phyloP scores from a whole-genome alignment of 30 jellyfish, hydroid and myxozoan species.

The Phacellophora camtschatica region DNA sequence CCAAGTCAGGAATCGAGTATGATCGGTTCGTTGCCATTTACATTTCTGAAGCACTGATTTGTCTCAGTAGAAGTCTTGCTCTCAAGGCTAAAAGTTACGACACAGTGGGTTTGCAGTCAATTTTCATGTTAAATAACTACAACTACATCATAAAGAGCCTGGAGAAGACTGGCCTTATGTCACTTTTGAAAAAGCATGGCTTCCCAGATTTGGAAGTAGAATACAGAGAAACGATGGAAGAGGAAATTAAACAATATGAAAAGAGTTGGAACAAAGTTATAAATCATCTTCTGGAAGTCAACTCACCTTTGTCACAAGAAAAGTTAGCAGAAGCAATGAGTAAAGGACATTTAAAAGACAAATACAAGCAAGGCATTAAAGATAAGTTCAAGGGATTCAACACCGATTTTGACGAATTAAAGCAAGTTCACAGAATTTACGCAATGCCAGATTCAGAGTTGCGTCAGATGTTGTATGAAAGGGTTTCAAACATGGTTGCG shows the following conservation, averaged over 20 bases:
- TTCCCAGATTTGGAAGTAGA: slow-evolving; percentile 71
- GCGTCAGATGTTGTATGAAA: slow-evolving; percentile 51
- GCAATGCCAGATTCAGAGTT: slow-evolving; percentile 87
- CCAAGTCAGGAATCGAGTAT: slow-evolving; percentile 6
- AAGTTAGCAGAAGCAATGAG: slow-evolving; percentile 80
- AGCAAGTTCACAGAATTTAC: slow-evolving; percentile 81
- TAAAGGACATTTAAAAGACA: slow-evolving; percentile 90
- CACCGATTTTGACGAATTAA: slow-evolving; percentile 89
- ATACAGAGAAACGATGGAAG: slow-evolving; percentile 81
- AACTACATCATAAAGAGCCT: slow-evolving; percentile 82
- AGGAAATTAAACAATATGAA: slow-evolving; percentile 78
- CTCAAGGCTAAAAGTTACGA: slow-evolving; percentile 82
- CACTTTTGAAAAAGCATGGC: slow-evolving; percentile 70
- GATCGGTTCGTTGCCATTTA: slow-evolving; percentile 30
- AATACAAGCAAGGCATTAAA: slow-evolving; percentile 90
- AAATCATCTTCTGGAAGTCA: slow-evolving; percentile 72
- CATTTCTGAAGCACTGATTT: slow-evolving; percentile 60
- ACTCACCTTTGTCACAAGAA: slow-evolving; percentile 73
- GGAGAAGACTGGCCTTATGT: slow-evolving; percentile 84
- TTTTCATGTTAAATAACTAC: slow-evolving; percentile 88
- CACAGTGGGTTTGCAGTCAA: slow-evolving; percentile 75
- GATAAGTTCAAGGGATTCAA: slow-evolving; percentile 97
- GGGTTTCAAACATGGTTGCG: slow-evolving; percentile 55
- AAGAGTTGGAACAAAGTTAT: slow-evolving; percentile 82
- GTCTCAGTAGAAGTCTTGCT: slow-evolving; percentile 69